Evolutionary conservation across 2,113 vertebrate species (phyloP), one percentile per base, ranked within the genome.

Genomic region (Nesospiza acunhae): DNA sequence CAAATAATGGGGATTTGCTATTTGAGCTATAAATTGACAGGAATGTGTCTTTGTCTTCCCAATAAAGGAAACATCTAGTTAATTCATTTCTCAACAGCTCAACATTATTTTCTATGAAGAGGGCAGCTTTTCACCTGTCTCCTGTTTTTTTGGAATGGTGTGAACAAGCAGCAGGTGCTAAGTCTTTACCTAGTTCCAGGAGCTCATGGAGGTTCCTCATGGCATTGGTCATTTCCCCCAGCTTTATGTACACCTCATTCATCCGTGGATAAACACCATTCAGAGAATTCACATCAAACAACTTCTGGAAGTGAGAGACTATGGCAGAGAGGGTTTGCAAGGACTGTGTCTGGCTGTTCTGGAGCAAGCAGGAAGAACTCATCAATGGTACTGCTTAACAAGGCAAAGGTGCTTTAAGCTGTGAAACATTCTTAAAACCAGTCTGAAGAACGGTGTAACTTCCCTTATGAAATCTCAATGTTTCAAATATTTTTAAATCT

Each of bases 291-390:
- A 99, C 98, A 15, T 99, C 99, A 95, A 99, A 99, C 77, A 99
- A 67, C 94, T 98, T 99, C 97, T 99, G 99, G 92, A 99, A 99
- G 96, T 99, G 99, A 68, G 97, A 98, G 53, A 99, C 98, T 81
- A 99, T 98, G 44, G 98, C 97, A 73, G 94, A 96, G 92, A 99
- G 97, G 15, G 98, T 98, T 87, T 98, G 88, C 31, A 97, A 94
- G 26, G 99, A 98, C 3, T 97, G 97, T 19, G 89, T 96, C 42
- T 93, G 96, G 84, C 94, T 96, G 58, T 96, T 97, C 99, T 99
- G 89, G 35, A 73, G 53, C 89, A 87, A 93, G 75, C 53, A 92
- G 49, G 69, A 87, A 86, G 46, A 90, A 58, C 7, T 50, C 5
- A 1, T 68, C 42, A 83, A 3, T 7, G 3, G 16, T 42, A 35